Conservation (phyloP, 2,888 invertebrate genomes). For the Callyntrura guangdongensis region DNA sequence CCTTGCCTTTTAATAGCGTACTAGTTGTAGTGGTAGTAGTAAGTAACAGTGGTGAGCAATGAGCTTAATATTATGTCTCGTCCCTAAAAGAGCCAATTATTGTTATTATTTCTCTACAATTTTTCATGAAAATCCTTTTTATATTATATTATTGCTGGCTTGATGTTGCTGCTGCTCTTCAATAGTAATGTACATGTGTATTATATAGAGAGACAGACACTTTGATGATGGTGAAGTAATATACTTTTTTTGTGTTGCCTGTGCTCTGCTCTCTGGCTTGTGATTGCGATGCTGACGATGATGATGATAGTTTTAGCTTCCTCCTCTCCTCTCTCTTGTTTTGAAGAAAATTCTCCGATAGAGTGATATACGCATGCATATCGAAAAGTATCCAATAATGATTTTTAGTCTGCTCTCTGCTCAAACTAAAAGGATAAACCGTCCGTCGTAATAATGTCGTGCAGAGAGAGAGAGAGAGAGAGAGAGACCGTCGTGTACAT, state of each 20-base stretch:
- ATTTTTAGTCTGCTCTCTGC: neutral
- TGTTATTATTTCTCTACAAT: constrained; percentile 53
- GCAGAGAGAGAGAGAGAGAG: neutral
- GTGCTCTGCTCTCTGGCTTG: constrained; percentile 17
- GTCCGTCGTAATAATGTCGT: constrained; percentile 9
- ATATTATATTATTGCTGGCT: neutral
- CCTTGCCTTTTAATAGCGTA: neutral
- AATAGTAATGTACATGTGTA: neutral
- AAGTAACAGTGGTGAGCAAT: neutral
- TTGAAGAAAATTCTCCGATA: neutral
- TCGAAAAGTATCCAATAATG: neutral
- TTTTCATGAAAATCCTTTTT: constrained; percentile 55
- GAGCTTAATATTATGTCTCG: constrained; percentile 10
- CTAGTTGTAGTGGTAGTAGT: neutral
- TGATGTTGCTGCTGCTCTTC: neutral
- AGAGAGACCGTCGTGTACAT: neutral
- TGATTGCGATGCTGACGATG: constrained; percentile 37
- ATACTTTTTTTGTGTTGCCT: neutral
- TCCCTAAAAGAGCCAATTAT: constrained; percentile 48
- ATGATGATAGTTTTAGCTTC: constrained; percentile 31
- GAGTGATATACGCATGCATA: neutral
- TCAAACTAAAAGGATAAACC: constrained; percentile 23
- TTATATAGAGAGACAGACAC: too few species aligned
- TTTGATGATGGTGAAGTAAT: neutral
- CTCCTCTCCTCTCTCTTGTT: constrained; percentile 14